A percentile compares a stretch with the other conserved stretches of the same genome.
Conservation (phyloP, 2,888 invertebrate species). For the Scrobipalpa atriplicella region DNA sequence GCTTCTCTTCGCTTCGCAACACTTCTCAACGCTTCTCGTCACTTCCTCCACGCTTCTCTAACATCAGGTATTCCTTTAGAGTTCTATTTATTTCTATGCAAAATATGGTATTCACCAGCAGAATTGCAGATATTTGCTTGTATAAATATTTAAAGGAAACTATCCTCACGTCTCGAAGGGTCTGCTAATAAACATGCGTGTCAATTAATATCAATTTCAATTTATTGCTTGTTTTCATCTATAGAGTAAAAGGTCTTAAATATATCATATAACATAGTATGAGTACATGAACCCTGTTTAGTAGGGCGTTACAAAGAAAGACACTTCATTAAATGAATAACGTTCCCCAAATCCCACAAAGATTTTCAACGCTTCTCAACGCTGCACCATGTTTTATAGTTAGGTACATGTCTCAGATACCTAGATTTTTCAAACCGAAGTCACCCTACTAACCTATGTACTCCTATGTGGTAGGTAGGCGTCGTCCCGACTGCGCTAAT, state of each 20-base stretch:
- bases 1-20: no score
- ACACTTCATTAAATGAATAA: slow-evolving; percentile 81
- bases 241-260: no score
- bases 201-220: no score
- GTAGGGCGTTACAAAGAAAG: no score
- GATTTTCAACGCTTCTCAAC: background rate
- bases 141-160: no score
- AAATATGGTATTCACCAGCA: background rate
- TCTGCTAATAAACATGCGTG: slow-evolving; percentile 82
- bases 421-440: background rate
- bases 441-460: background rate
- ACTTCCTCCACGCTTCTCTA: background rate
- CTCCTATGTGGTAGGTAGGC: slow-evolving; percentile 43
- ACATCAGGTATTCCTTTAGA: no score
- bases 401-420: no score
- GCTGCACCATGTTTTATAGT: background rate
- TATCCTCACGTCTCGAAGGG: slow-evolving; percentile 67
- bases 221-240: no score
- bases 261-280: no score
- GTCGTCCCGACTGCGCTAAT: slow-evolving; percentile 79
- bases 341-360: slow-evolving; percentile 27
- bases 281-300: no score
- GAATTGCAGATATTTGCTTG: background rate
- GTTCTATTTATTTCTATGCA: no score
- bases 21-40: background rate